Evolutionary conservation across 1,140 invertebrate genomes (phyloP).

Genomic region (Pristionchus pacificus): DNA sequence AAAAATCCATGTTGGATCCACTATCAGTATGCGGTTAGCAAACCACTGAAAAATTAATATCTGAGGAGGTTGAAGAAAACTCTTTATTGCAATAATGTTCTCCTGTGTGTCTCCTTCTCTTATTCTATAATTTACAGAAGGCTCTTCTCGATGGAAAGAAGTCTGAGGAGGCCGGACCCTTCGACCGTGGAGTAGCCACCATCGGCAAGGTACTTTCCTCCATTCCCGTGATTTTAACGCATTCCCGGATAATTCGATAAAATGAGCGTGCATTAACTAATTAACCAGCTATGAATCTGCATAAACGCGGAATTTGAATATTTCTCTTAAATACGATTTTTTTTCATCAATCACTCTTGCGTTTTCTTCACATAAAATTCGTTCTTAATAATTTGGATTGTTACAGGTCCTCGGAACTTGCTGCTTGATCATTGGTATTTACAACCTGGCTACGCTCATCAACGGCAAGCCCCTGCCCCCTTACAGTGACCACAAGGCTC

Average conservation of each 20-base stretch:
- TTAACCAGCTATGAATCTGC: too few relatives aligned
- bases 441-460: constrained; percentile 38
- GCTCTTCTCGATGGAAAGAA: constrained; percentile 50
- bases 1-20: too few relatives aligned
- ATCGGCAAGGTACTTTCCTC: constrained; percentile 39
- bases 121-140: constrained; percentile 32
- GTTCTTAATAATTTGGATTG: not conserved
- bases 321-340: not conserved
- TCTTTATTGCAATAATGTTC: too few relatives aligned
- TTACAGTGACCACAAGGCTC: constrained; percentile 35
- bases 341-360: not conserved
- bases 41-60: too few relatives aligned
- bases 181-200: constrained; percentile 28
- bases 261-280: too few relatives aligned
- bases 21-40: too few relatives aligned
- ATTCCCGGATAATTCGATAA: too few relatives aligned
- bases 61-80: too few relatives aligned
- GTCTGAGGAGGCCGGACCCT: constrained; percentile 43
- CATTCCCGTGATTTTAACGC: too few relatives aligned
- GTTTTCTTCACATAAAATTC: not conserved
- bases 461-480: constrained; percentile 42
- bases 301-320: too few relatives aligned
- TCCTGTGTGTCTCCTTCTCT: constrained; percentile 1
- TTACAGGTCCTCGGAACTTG: constrained; percentile 19
- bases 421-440: constrained; percentile 40